phyloP scores from a whole-genome alignment of 2,797 vertebrate genomes.

The Numenius phaeopus region DNA sequence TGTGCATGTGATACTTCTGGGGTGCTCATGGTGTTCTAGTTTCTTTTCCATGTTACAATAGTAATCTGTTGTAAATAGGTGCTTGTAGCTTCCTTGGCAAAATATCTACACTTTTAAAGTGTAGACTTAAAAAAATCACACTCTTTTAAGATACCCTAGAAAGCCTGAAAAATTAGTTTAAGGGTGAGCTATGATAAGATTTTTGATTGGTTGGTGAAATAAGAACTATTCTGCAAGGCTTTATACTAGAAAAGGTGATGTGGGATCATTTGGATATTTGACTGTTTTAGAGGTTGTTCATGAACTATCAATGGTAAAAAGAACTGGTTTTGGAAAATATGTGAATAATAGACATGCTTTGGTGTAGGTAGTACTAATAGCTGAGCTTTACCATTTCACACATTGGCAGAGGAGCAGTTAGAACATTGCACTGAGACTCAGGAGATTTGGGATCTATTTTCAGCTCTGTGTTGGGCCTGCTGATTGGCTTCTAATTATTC shows the following conservation, averaged over 20 bases:
- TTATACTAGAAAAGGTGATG: neutral
- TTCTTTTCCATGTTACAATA: neutral
- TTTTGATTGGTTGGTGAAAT: neutral
- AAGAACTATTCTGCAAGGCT: neutral
- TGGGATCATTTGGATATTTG: neutral
- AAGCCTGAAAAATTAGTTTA: neutral
- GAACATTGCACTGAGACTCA: neutral
- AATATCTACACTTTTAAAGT: neutral
- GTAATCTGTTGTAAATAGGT: neutral
- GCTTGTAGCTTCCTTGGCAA: neutral
- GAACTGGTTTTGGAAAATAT: neutral
- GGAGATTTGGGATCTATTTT: constrained; percentile 54
- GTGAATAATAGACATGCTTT: neutral
- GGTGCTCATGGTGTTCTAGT: neutral
- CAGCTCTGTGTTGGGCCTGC: neutral
- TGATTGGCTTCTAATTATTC: constrained; percentile 40
- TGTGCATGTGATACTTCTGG: neutral
- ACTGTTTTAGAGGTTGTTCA: neutral
- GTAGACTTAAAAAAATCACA: neutral
- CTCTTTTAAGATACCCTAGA: neutral
- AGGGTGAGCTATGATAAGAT: neutral
- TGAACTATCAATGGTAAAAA: neutral
- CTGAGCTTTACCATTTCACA: neutral
- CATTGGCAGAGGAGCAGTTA: neutral
- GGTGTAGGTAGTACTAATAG: neutral